Evolutionary conservation across 2,113 vertebrate genomes (phyloP).

Genomic region (Nesoenas mayeri): DNA sequence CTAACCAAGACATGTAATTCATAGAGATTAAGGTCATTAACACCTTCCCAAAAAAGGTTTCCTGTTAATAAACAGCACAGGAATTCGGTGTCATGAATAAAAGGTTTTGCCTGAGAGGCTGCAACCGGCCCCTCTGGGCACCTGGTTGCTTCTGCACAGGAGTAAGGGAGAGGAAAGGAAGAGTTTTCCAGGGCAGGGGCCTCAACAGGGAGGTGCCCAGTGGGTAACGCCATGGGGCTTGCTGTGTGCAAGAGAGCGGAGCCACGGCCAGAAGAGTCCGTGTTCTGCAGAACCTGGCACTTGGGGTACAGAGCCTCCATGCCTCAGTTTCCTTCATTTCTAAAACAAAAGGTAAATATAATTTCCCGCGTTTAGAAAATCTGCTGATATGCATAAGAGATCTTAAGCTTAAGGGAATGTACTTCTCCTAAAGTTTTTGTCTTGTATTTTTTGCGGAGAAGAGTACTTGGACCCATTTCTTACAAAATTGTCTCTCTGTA

Average conservation of each 20-base stretch:
- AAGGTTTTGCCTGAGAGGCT: background rate
- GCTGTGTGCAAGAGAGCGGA: background rate
- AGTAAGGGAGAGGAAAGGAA: background rate
- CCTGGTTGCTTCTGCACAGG: background rate
- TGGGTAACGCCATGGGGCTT: background rate
- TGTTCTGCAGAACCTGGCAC: background rate
- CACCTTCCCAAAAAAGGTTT: background rate
- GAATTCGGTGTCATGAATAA: background rate
- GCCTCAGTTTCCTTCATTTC: background rate
- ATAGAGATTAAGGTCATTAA: background rate
- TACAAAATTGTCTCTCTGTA: rapidly evolving
- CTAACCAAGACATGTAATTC: background rate
- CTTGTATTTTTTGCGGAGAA: rapidly evolving
- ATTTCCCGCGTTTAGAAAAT: background rate
- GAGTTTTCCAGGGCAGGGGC: rapidly evolving
- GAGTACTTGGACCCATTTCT: background rate
- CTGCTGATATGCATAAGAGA: background rate
- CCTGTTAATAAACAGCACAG: background rate
- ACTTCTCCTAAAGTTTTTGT: background rate
- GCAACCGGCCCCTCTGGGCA: background rate
- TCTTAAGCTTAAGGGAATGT: background rate
- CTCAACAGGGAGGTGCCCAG: rapidly evolving
- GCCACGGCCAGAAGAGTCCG: background rate
- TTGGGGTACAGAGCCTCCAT: background rate
- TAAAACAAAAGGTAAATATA: background rate